phyloP scores from a whole-genome alignment of 1,140 invertebrate genomes.

The Bicyclus anynana region DNA sequence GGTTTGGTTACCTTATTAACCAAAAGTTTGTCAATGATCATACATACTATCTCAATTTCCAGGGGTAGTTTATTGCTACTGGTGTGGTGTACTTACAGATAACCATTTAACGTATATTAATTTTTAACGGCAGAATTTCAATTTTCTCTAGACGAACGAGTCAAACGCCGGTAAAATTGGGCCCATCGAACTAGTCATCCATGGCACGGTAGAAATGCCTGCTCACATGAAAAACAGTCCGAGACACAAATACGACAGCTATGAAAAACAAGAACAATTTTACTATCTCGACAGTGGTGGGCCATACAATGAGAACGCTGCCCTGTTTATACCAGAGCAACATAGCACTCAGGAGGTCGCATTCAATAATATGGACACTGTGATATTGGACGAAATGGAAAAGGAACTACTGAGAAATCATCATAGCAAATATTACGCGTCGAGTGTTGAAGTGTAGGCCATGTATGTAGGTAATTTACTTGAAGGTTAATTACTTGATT shows the following conservation, averaged over 20 bases:
- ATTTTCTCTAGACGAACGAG: conserved; percentile 43
- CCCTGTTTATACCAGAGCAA: conserved; percentile 35
- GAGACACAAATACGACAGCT: conserved; percentile 72
- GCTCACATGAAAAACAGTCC: conserved; percentile 78
- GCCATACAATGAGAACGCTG: conserved; percentile 20
- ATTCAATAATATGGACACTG: conserved; percentile 37
- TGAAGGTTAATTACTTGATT: too few species aligned
- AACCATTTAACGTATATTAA: too few species aligned
- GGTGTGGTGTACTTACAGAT: too few species aligned
- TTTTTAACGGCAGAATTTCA: not conserved
- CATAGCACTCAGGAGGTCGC: conserved; percentile 31
- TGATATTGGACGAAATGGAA: conserved; percentile 46
- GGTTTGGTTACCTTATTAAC: too few species aligned
- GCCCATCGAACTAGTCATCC: conserved; percentile 79
- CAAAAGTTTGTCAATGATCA: too few species aligned
- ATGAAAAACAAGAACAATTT: conserved; percentile 27
- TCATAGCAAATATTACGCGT: conserved; percentile 34
- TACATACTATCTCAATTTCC: too few species aligned
- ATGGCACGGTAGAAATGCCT: conserved; percentile 83
- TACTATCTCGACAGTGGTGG: conserved; percentile 18
- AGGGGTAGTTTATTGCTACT: too few species aligned
- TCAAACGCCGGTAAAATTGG: conserved; percentile 78
- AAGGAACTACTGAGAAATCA: conserved; percentile 57
- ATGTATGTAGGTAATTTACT: too few species aligned
- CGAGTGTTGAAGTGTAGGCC: conserved; percentile 9